Percentiles rank a stretch among this genome's conserved stretches.
Evolutionary conservation across 2,888 invertebrate genomes (phyloP).

Genomic region (Allolobophora icterica): DNA sequence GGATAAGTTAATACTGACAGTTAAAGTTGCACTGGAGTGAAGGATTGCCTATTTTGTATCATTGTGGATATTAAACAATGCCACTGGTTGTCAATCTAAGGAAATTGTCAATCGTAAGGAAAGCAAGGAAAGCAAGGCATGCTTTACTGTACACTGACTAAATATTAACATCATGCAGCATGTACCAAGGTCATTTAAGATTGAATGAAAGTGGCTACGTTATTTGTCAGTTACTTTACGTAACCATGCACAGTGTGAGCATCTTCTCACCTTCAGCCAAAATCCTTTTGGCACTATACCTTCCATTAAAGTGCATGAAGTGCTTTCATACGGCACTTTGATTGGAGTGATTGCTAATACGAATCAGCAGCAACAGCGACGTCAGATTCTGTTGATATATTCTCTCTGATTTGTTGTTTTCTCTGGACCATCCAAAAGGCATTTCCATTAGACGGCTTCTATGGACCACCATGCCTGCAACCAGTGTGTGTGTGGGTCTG

Average conservation of each 20-base stretch:
- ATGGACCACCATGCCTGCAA: background rate
- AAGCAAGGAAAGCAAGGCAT: background rate
- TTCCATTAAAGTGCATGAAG: background rate
- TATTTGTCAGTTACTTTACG: background rate
- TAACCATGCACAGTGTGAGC: background rate
- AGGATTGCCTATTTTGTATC: background rate
- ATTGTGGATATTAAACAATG: background rate
- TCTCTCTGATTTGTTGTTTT: background rate
- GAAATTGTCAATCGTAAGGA: background rate
- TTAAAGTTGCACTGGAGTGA: background rate
- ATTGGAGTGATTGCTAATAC: background rate
- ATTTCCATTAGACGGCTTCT: conserved; percentile 17
- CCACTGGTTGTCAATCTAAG: background rate
- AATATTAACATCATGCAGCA: too few relatives aligned
- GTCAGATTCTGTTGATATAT: background rate
- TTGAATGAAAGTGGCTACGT: background rate
- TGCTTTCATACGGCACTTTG: background rate
- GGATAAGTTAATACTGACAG: background rate
- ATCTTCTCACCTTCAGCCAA: background rate
- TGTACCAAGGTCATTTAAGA: background rate
- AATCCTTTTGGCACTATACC: background rate
- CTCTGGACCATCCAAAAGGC: background rate
- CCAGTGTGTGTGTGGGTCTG: background rate
- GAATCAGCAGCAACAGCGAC: background rate
- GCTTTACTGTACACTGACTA: too few relatives aligned